A percentile compares a stretch with the other conserved stretches of the same genome.
These are phyloP conservation scores for Psittacula derbiana DNA, from an alignment of 2,797 vertebrate genomes.

Conservation along the genomic window DNA sequence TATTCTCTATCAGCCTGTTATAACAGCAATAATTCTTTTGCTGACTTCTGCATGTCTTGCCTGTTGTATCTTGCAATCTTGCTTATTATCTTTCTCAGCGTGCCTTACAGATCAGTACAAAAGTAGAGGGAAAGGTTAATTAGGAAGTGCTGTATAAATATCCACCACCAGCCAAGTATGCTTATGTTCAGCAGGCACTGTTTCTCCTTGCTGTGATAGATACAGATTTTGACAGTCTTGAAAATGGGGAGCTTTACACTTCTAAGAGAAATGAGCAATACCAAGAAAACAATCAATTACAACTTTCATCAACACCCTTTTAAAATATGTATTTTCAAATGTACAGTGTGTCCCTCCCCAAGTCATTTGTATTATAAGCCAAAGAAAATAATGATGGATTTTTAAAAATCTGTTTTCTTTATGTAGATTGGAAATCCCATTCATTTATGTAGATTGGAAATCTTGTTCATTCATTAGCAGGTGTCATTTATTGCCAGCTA, in stretches of 20 bases:
- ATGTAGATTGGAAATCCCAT: not conserved
- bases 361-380: not conserved
- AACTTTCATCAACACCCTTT: not conserved
- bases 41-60: not conserved
- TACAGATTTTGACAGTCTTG: not conserved
- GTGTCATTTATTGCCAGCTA: not conserved
- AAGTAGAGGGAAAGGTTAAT: constrained; percentile 42
- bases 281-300: not conserved
- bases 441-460: not conserved
- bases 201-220: constrained; percentile 12
- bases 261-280: not conserved
- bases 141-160: constrained; percentile 2
- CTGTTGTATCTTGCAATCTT: not conserved
- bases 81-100: constrained; percentile 24
- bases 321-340: not conserved
- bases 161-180: not conserved
- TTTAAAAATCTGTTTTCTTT: not conserved
- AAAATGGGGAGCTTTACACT: not conserved
- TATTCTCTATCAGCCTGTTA: not conserved
- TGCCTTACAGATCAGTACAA: not conserved
- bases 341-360: not conserved
- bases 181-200: not conserved
- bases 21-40: not conserved
- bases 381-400: not conserved
- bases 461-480: not conserved